Base-by-base conservation (phyloP, 2,797 vertebrate genomes). In the Corythornis leucogaster region DNA sequence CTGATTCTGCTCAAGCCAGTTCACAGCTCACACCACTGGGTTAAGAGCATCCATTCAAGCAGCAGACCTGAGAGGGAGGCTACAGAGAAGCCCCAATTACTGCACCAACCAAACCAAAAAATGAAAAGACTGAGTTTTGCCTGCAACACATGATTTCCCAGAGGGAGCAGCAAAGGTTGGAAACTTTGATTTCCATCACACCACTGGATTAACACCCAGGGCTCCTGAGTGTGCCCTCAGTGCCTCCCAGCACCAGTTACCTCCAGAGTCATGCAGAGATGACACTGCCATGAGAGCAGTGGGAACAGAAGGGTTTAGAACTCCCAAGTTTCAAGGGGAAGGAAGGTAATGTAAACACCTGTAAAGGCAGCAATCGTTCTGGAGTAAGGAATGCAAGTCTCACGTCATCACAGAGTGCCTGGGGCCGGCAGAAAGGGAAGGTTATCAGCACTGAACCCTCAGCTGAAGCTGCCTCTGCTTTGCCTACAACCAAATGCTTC, bases 81-180 rank as follows among this genome's bases (percentile, higher is more conserved):
- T 88, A 30, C 69, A 84, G 42, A 85, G 70, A 94, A 88, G 80
- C 85, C 84, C 86, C 75, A 90, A 57, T 57, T 89, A 93, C 51
- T 92, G 57, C 20, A 87, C 67, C 22, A 61, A 55, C 15, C 25
- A 48, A 26, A 50, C 24, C 48, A 22, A 24, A 30, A 53, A 42
- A 62, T 38, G 19, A 17, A 80, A 62, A 79, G 42, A 86, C 82
- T 5, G 1, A 68, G 70, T 79, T 92, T 75, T 64, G 88, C 93
- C 94, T 64, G 68, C 64, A 94, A 90, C 92, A 84, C 26, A 40
- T 6, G n/a, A 87, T 74, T 85, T 74, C 85, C 70, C 45, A 70
- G 1, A 11, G 54, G 71, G 42, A 92, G 53, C 63, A 84, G 68
- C 42, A 78, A 80, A 92, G 75, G 64, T 5, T 80, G 50, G 54